Evolutionary conservation across 2,888 invertebrate genomes (phyloP).

Genomic region (Diloba caeruleocephala): DNA sequence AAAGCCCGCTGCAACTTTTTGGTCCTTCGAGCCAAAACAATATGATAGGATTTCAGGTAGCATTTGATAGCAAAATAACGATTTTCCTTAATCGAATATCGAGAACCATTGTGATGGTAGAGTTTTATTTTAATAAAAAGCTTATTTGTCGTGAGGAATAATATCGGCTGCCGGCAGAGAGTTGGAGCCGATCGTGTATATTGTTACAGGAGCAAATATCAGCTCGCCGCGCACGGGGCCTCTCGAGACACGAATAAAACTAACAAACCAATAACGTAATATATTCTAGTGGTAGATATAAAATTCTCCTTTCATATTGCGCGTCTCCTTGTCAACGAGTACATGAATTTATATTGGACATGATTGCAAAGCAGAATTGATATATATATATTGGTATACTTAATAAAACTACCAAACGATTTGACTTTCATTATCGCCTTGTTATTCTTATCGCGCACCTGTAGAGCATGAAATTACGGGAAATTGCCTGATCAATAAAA

Average conservation of each 20-base stretch:
- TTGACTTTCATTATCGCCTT: neutral
- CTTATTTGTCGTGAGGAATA: slow-evolving; percentile 32
- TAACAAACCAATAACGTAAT: slow-evolving; percentile 53
- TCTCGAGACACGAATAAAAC: slow-evolving; percentile 45
- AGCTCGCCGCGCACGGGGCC: slow-evolving; percentile 9
- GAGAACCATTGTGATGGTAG: slow-evolving; percentile 29
- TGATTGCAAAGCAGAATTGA: slow-evolving; percentile 24
- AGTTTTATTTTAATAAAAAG: slow-evolving; percentile 33
- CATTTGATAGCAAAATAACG: slow-evolving; percentile 8
- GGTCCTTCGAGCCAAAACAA: neutral
- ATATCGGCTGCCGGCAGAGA: slow-evolving; percentile 18
- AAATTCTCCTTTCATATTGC: slow-evolving; percentile 9
- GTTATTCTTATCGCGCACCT: neutral
- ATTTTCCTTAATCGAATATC: slow-evolving; percentile 5
- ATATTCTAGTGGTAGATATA: slow-evolving; percentile 35
- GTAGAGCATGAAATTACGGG: neutral
- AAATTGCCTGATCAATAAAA: neutral
- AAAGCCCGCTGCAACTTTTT: slow-evolving; percentile 5
- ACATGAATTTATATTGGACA: slow-evolving; percentile 40
- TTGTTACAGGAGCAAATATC: slow-evolving; percentile 17
- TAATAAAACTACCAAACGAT: slow-evolving; percentile 19
- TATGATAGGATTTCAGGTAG: neutral
- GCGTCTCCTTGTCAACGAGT: slow-evolving; percentile 37
- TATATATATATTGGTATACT: slow-evolving; percentile 25
- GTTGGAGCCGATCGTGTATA: slow-evolving; percentile 16